Conservation (phyloP, 2,113 vertebrate species). For the Phyllopteryx taeniolatus region DNA sequence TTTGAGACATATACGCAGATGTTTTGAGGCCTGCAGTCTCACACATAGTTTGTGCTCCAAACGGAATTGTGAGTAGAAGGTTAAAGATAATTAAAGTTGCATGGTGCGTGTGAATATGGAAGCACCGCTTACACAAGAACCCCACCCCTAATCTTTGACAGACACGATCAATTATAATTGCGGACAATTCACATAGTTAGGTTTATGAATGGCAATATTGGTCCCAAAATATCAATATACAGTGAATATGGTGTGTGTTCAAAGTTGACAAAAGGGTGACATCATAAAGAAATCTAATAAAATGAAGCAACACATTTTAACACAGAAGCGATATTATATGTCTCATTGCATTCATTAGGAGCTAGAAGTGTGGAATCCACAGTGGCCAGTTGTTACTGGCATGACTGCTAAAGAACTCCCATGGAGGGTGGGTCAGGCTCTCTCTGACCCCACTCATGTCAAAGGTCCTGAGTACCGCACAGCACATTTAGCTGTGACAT, state of each 20-base stretch:
- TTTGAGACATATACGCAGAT: neutral
- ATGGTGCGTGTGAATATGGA: neutral
- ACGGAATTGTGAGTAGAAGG: constrained; percentile 37
- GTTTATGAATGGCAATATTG: constrained; percentile 7
- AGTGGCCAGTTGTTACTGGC: neutral
- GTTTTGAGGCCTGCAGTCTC: constrained; percentile 1
- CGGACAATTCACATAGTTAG: constrained; percentile 2
- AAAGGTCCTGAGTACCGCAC: neutral
- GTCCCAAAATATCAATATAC: constrained; percentile 11
- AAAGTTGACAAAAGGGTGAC: too few species aligned
- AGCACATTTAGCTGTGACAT: neutral
- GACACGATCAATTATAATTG: constrained; percentile 30
- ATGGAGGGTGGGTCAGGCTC: neutral
- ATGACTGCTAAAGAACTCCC: neutral
- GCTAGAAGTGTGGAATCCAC: neutral
- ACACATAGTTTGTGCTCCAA: constrained; percentile 11
- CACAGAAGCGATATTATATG: neutral
- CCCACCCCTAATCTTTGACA: constrained; percentile 29
- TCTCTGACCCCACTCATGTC: neutral
- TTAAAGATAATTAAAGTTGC: constrained; percentile 37
- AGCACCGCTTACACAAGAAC: constrained; percentile 16
- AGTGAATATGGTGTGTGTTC: neutral
- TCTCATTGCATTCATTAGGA: neutral
- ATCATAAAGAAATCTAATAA: neutral
- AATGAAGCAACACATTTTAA: neutral